A percentile compares a stretch with the other conserved stretches of the same genome.
Conservation (phyloP, 2,113 vertebrate genomes). For the Callipepla squamata region DNA sequence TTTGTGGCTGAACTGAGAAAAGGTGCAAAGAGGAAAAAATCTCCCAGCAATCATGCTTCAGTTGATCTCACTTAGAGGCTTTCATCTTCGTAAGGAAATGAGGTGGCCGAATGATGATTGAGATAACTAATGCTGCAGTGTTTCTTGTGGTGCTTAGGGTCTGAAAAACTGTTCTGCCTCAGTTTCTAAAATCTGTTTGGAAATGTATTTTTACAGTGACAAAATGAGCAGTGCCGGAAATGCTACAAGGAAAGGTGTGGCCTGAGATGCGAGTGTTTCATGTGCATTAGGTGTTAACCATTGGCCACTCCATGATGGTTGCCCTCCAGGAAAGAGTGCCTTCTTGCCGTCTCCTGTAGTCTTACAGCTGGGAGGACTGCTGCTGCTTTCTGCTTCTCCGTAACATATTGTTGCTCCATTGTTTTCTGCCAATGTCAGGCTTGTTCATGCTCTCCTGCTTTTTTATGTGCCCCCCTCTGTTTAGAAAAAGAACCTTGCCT, state of each 20-base stretch:
- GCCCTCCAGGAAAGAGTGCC: background rate
- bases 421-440: background rate
- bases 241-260: background rate
- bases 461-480: background rate
- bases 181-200: background rate
- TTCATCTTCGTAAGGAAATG: background rate
- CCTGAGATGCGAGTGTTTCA: background rate
- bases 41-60: background rate
- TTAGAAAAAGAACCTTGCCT: background rate
- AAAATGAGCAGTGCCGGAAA: background rate
- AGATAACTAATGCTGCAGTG: background rate
- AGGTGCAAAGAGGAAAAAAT: background rate
- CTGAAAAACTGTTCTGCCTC: background rate
- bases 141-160: background rate
- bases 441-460: background rate
- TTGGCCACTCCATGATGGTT: background rate
- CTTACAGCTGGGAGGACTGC: background rate
- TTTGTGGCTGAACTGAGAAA: background rate
- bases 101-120: background rate
- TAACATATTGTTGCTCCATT: background rate
- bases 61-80: background rate
- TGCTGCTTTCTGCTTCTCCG: background rate
- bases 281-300: background rate
- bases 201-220: background rate
- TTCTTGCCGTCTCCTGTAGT: background rate